Evolutionary conservation across 2,797 vertebrate genomes (phyloP), one percentile per base, ranked within the genome.

Genomic region (Mionectes olivaceus): DNA sequence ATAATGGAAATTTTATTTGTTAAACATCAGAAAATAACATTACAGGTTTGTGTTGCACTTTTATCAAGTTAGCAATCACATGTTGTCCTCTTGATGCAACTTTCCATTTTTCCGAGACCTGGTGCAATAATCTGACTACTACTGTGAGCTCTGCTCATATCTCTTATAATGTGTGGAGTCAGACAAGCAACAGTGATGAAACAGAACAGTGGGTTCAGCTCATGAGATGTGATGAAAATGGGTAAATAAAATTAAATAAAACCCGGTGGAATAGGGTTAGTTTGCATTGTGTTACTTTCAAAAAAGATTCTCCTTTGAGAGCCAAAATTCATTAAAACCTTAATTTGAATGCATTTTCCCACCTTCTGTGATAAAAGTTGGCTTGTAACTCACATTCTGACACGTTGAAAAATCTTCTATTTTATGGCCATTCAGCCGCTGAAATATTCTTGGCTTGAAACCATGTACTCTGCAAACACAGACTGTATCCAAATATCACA

Each of bases 361-460:
- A 14, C 24, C 17, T 71, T 76, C 71, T 86, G 13, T 78, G 81
- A 44, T n/a, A 61, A 55, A 81, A 81, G 28, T 7, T 76, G 37
- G 55, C 30, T 75, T 73, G 33, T 25, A 79, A 43, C 18, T 80
- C 53, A 57, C 5, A 35, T 80, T 76, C n/a, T 46, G 3, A 63
- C 87, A 11, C 61, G 37, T 8, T 68, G 59, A 79, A 87, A 65
- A 71, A 50, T 61, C 27, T 77, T 63, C 24, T 78, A 0, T 3
- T 87, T 85, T 50, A 30, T 50, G 9, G 52, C 63, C 27, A 33
- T 69, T 83, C 41, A 80, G n/a, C 57, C 25, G 33, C 35, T 69
- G 56, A 87, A 95, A 76, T 6, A 63, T 73, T 86, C 49, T 93
- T 94, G 69, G 57, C 52, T 63, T 82, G 70, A 90, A 90, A 55